Evolutionary conservation across 2,888 invertebrate genomes (phyloP), one percentile per base, ranked within the genome.

Genomic region (Leptodirus hochenwartii): DNA sequence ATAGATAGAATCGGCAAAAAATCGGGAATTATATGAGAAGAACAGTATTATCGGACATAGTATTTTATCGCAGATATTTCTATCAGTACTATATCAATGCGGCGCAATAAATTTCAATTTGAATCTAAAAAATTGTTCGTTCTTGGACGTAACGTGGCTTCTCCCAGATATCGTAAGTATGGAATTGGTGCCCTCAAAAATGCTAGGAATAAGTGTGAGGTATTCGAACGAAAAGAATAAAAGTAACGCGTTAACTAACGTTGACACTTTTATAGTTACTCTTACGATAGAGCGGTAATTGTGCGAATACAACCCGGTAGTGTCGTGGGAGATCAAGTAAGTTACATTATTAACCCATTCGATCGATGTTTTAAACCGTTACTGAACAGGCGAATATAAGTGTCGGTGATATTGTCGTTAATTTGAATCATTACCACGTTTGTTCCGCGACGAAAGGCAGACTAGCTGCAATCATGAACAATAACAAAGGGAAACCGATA

Each of bases 91-190:
- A 17, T 44, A 61, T 27, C 66, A 66, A 47, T 53, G 60, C 31
- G 53, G 59, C 32, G 56, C 53, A 37, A 47, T 66, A 30, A 50
- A 51, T 27, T 69, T 69, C 43, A 50, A 54, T 33, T 45, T 69
- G 30, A 59, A 66, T 43, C 42, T 66, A 22, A 50, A 55, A 40
- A 71, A 70, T 47, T 51, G 64, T 3, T 59, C 63, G 33, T 72
- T 74, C 45, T 47, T 74, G 37, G 72, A 73, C 46, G 55, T 61
- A 27, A 63, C 66, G 1, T 74, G 72, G 73, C 56, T 58, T 30
- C 45, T 72, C 30, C 67, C 70, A 12, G 57, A 58, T 25, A 56
- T 61, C 33, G 45, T 56, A 20, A 52, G 53, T 32, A 50, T 65
- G 36, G 69, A 71, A 45, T 52, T 73, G 41, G 71, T 73, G 31